Evolutionary conservation across 2,113 vertebrate genomes (phyloP), one percentile per base, ranked within the genome.

Genomic region (Sula dactylatra): DNA sequence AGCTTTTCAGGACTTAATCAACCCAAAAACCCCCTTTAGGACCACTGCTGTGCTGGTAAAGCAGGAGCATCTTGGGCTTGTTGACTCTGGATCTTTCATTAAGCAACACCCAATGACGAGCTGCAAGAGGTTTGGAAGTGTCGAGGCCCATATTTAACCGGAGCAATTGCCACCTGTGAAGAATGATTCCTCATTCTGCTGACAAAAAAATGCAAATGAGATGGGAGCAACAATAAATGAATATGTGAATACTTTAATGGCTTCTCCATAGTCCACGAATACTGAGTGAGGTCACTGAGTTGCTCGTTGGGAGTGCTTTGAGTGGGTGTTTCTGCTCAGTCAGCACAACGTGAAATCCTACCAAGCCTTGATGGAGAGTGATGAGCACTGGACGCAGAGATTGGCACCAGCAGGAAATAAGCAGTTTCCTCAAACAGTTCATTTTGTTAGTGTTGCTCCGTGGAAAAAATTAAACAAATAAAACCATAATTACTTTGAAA

Each of bases 381-480:
- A 50, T 62, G 71, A 95, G 84, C 32, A 8, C 87, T 49, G 67
- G 71, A 90, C 29, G 40, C 34, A 82, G 64, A 78, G 55, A 26
- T 16, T 70, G 76, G 82, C 56, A 95, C 38, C 34, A 84, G 83
- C 45, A 96, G 91, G 97, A 97, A 97, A 97, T 88, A 42, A 95
- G 82, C 78, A 29, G 74, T 88, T 97, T 95, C 97, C 93, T 94
- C 70, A 56, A 91, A 87, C 27, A 29, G n/a, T 89, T 94, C 42
- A 79, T 70, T 95, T 90, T 77, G 89, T 93, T 96, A 95, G 67
- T 40, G 64, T 47, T 73, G 81, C 67, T 94, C 95, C 95, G 91
- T 55, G 77, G 93, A 50, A 96, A 95, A 96, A 95, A 80, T 59
- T 87, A 96, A 96, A 94, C 84, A 96, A 94, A 97, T 87, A 93